These are phyloP conservation scores for Drosophila ohnishii DNA, from an alignment of 1,140 invertebrate genomes.

Conservation along the genomic window DNA sequence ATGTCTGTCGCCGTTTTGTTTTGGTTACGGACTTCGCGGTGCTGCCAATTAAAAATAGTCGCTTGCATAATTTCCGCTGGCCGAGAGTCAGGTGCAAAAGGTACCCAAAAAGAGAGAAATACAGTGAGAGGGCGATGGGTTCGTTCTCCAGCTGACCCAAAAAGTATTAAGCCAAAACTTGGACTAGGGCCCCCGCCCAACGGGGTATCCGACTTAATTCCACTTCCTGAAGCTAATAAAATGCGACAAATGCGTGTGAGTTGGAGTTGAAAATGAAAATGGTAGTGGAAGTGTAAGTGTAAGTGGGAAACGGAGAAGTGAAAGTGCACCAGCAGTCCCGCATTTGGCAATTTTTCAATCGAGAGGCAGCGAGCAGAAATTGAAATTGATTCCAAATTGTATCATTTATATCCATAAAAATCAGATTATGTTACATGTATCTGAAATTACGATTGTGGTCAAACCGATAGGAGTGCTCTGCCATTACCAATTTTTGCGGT, in stretches of 20 bases:
- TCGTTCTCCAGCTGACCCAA: constrained; percentile 34
- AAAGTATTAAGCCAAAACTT: constrained; percentile 25
- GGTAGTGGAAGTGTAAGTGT: constrained; percentile 44
- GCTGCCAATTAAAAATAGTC: constrained; percentile 60
- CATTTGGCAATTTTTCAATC: constrained; percentile 48
- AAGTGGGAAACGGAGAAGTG: constrained; percentile 65
- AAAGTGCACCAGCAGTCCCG: constrained; percentile 50
- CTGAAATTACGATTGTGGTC: constrained; percentile 26
- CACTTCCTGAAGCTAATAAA: constrained; percentile 69
- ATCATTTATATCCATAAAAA: constrained; percentile 50
- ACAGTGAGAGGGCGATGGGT: neutral
- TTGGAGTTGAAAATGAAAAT: constrained; percentile 51
- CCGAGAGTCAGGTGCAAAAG: constrained; percentile 28
- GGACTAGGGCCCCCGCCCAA: constrained; percentile 20
- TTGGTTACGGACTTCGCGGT: constrained; percentile 67
- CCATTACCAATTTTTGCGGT: constrained; percentile 28
- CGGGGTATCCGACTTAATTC: constrained; percentile 20
- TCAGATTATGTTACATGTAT: constrained; percentile 41
- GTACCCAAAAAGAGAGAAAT: neutral
- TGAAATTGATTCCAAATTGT: constrained; percentile 38
- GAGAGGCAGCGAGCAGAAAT: constrained; percentile 19
- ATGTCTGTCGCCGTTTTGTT: constrained; percentile 60
- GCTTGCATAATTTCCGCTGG: constrained; percentile 66
- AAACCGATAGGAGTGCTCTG: constrained; percentile 4
- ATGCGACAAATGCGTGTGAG: constrained; percentile 63